Conservation (phyloP, 2,797 vertebrate species). For the Semotilus atromaculatus region DNA sequence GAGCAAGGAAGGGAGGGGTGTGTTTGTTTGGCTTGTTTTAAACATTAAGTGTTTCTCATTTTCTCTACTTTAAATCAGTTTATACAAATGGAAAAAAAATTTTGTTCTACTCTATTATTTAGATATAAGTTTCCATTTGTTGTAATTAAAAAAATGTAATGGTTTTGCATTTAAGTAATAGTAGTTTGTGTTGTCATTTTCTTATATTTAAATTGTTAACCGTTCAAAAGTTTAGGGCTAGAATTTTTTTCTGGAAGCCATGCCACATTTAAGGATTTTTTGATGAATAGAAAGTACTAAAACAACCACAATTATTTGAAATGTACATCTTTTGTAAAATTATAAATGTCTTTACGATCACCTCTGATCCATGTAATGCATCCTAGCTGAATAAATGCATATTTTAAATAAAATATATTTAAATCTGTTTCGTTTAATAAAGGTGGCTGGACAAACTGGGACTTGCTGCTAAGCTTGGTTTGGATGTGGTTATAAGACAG, state of each 20-base stretch:
- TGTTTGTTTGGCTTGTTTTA: too few species aligned
- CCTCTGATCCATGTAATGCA: neutral
- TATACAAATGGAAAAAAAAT: neutral
- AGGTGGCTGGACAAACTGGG: constrained; percentile 98
- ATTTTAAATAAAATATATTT: neutral
- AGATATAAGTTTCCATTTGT: neutral
- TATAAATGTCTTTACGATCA: neutral
- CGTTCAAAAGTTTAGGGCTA: neutral
- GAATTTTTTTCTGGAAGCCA: neutral
- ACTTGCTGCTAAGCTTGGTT: constrained; percentile 83
- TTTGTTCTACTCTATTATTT: neutral
- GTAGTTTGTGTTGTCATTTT: too few species aligned
- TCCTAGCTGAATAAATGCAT: neutral
- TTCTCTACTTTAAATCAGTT: neutral
- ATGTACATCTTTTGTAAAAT: neutral
- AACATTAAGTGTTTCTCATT: neutral
- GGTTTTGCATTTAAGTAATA: neutral
- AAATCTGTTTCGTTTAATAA: constrained; percentile 32
- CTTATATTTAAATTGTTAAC: too few species aligned
- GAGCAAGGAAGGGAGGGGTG: neutral
- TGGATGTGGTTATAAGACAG: constrained; percentile 93
- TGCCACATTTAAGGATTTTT: neutral
- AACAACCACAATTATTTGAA: neutral
- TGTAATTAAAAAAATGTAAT: neutral
- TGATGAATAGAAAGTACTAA: neutral